Conservation (phyloP, 1,140 invertebrate species). For the Parapsyche elsis region DNA sequence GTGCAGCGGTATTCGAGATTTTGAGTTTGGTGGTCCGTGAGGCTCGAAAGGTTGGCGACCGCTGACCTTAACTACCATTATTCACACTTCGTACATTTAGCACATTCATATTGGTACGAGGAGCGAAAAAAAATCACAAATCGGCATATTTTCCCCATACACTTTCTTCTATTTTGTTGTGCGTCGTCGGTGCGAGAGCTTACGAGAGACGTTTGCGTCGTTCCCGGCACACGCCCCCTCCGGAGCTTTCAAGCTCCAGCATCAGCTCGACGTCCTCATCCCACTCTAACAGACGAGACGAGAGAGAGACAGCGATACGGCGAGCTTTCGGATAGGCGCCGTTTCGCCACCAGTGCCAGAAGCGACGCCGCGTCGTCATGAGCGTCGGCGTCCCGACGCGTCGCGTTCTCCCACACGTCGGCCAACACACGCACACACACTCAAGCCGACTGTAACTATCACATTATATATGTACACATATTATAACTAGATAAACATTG, state of each 20-base stretch:
- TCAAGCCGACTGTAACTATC: not conserved
- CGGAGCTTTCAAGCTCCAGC: not conserved
- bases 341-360: conserved; percentile 1
- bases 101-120: no score
- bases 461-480: not conserved
- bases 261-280: conserved; percentile 12
- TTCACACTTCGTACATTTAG: no score
- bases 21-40: no score
- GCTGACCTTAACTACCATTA: no score
- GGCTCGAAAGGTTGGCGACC: no score
- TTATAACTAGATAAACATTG: not conserved
- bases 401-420: not conserved
- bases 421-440: not conserved
- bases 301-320: not conserved
- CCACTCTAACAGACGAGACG: not conserved
- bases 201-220: not conserved
- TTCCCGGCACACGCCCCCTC: conserved; percentile 43
- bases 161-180: no score
- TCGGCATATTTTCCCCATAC: no score
- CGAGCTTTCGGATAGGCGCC: not conserved
- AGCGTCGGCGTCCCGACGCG: conserved; percentile 22
- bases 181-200: no score
- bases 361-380: conserved; percentile 33
- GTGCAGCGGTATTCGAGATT: no score
- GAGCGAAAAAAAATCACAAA: no score